Conservation (phyloP, 2,797 vertebrate genomes). For the Eremophila alpestris region DNA sequence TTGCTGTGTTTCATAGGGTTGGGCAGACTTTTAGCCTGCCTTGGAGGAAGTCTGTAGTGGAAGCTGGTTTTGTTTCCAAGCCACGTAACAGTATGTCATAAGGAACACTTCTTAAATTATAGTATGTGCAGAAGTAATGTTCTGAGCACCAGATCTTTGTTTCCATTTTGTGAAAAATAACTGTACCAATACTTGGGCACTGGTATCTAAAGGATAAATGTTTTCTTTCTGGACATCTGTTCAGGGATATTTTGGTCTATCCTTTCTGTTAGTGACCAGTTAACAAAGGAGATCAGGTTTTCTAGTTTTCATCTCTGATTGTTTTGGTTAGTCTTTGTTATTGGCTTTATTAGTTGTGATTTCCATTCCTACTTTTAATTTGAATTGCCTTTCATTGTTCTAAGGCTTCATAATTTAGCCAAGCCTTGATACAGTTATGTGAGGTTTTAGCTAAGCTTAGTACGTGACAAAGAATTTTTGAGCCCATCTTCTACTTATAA, state of each 20-base stretch:
- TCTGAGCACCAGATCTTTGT: background rate
- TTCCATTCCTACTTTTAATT: background rate
- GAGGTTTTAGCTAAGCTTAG: background rate
- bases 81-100: background rate
- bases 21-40: background rate
- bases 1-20: background rate
- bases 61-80: background rate
- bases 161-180: background rate
- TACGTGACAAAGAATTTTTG: background rate
- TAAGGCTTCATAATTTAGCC: background rate
- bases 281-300: background rate
- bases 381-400: background rate
- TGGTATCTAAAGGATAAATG: background rate
- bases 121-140: background rate
- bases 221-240: background rate
- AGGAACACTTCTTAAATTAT: background rate
- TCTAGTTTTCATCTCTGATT: background rate
- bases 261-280: background rate
- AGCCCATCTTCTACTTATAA: background rate
- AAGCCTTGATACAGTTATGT: background rate
- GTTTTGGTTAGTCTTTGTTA: background rate
- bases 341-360: background rate
- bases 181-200: background rate
- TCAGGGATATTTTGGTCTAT: background rate
- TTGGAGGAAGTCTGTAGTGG: background rate